Evolutionary conservation across 1,140 invertebrate species (phyloP), one percentile per base, ranked within the genome.

Genomic region (Aplysia californica): DNA sequence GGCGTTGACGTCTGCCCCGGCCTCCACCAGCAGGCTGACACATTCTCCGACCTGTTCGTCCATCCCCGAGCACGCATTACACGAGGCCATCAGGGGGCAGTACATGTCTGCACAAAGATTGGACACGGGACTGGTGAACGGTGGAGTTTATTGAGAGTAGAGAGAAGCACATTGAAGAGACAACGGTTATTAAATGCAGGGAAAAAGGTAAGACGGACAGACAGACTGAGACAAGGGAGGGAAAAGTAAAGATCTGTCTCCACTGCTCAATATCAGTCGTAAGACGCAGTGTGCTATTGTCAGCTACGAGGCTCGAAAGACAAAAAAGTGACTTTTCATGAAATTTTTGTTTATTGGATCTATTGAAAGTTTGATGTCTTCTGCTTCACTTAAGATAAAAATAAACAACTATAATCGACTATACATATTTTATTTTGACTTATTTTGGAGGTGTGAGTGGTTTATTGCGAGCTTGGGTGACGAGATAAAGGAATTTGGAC

Each of bases 21-120:
- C 78, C 21, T 87, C 84, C 26, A 92, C 71, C 44, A 92, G 80
- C 6, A 85, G 44, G 26, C 84, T 75, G n/a, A 91, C 89, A 86
- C 91, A 91, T 20, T 84, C 68, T 4, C 89, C 67, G 15, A 92
- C 74, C 15, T 86, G 79, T 0, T 82, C 82, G 76, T 90, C 88
- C 0, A 78, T 76, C 36, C 82, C 83, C 29, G 80, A 77, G 21
- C 56, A 85, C 26, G 90, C 89, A 0, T 87, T 87, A 84, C 91
- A 92, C 15, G 88, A 89, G 26, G 91, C 90, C 91, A 92, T 92
- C n/a, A 92, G 82, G 2, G 90, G 86, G 23, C 90, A 91, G 79
- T 88, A 92, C 58, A 87, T 81, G 80, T 92, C 92, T 91, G 79
- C n/a, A n/a, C 26, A 81, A 68, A n/a, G 26, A 61, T 50, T 39